Base-by-base conservation (phyloP, 2,888 invertebrate species). In the Nomada goodeniana region DNA sequence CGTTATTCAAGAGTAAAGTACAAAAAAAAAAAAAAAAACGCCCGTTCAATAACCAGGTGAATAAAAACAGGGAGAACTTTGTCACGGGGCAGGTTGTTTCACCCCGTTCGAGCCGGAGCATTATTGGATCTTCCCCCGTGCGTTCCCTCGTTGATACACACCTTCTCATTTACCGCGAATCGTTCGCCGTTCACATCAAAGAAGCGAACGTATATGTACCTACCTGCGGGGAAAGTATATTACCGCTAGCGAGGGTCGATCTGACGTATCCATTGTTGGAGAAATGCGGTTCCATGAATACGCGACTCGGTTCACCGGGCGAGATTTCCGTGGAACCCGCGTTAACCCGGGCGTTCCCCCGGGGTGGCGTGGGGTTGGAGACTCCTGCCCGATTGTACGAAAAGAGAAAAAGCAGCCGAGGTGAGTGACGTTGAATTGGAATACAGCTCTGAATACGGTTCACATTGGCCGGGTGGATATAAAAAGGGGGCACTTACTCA, bases 371-470 rank as follows among this genome's bases (percentile, higher is more conserved):
- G 23, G 23, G 23, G 23, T 0, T 23, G 23, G 23, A 23, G 36
- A 59, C 67, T 44, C 18, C 18, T 36, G 36, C n/a, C 13, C 29
- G 74, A 71, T 80, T 77, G 72, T 77, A 26, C 13, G 18, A 23
- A 53, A 65, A 26, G 52, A 70, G 68, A 63, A 36, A 57, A 76
- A 80, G 42, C 63, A 52, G 55, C 47, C 47, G 70, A 75, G 57
- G 69, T 78, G 77, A 85, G 61, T 60, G 81, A 88, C 87, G 88
- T 90, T 91, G 90, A 92, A 91, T 92, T 91, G 90, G 89, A 83
- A 83, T 88, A 89, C 89, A 86, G 87, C 85, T 83, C 18, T 68
- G 86, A 90, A 90, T 90, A 89, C 87, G 36, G 90, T 90, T 63
- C 88, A 82, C 86, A 86, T 87, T 89, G 88, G 88, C 79, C 84